phyloP scores from a whole-genome alignment of 2,797 vertebrate genomes.

The Tympanoctomys barrerae region DNA sequence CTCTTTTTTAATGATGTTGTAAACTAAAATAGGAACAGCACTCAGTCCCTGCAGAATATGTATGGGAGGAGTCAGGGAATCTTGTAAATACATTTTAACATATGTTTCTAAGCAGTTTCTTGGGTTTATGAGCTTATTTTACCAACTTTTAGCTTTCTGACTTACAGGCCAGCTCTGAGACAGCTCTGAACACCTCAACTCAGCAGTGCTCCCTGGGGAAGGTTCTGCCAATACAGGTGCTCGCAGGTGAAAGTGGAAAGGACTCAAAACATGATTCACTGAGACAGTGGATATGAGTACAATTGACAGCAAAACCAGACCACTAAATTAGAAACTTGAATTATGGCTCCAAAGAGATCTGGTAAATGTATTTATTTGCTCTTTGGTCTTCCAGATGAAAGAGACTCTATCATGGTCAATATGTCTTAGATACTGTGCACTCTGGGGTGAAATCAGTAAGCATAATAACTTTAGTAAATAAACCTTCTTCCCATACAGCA shows the following conservation, averaged over 20 bases:
- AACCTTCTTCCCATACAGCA: neutral
- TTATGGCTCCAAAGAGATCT: constrained; percentile 1
- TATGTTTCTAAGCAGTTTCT: constrained; percentile 60
- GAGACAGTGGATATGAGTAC: neutral
- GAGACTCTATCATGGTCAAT: neutral
- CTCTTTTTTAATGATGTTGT: constrained; percentile 69
- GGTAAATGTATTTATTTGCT: neutral
- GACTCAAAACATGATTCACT: neutral
- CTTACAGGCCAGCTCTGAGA: constrained; percentile 43
- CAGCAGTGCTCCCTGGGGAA: neutral
- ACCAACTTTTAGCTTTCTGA: neutral
- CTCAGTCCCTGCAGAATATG: constrained; percentile 49
- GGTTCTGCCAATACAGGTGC: neutral
- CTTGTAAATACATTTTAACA: constrained; percentile 66
- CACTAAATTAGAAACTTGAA: constrained; percentile 3
- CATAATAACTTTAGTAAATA: neutral
- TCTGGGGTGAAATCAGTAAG: neutral
- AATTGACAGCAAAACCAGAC: constrained; percentile 27
- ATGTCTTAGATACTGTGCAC: neutral
- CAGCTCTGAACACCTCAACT: neutral
- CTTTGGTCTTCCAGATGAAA: neutral
- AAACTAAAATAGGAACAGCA: constrained; percentile 62
- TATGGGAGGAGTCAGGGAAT: neutral
- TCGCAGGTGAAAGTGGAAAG: neutral
- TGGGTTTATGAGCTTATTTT: constrained; percentile 50